Conservation (phyloP, 2,888 invertebrate genomes). For the Sceliomorpha sp. region DNA sequence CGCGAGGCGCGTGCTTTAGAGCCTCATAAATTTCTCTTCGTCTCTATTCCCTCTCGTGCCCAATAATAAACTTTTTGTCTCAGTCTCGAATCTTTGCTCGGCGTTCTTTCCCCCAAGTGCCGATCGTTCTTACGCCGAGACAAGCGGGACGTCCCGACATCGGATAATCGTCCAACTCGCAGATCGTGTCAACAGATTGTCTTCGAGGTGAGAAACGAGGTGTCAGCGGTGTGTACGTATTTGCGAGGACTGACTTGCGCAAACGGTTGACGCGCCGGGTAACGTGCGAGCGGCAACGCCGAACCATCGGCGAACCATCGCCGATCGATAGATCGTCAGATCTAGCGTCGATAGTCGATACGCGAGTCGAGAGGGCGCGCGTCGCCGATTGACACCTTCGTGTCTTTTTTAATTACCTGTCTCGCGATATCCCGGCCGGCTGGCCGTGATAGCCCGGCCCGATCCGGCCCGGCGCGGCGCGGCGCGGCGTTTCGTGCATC, state of each 20-base stretch:
- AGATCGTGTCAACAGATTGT: conserved; percentile 70
- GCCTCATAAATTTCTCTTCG: conserved; percentile 35
- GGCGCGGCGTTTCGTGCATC: too few species aligned
- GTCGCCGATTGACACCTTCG: conserved; percentile 41
- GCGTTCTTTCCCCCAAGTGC: conserved; percentile 26
- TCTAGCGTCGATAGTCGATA: conserved; percentile 49
- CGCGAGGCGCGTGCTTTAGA: conserved; percentile 45
- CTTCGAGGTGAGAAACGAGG: conserved; percentile 33
- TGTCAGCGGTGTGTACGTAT: conserved; percentile 9
- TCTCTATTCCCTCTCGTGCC: conserved; percentile 9
- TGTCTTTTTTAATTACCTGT: conserved; percentile 63
- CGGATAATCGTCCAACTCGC: conserved; percentile 46
- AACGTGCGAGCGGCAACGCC: conserved; percentile 25
- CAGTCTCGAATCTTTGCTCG: conserved; percentile 16
- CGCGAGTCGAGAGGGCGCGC: conserved; percentile 19
- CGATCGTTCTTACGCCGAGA: conserved; percentile 12
- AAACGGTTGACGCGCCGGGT: conserved; percentile 12
- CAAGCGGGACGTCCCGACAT: conserved; percentile 30
- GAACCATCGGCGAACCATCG: conserved; percentile 37
- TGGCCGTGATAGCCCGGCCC: background rate
- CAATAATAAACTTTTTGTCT: conserved; percentile 24
- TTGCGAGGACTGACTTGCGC: conserved; percentile 10
- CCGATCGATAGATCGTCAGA: conserved; percentile 60
- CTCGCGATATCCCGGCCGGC: conserved; percentile 9
- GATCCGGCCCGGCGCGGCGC: conserved; percentile 6